Conservation (phyloP, 1,140 invertebrate species). For the Antheraea pernyi region DNA sequence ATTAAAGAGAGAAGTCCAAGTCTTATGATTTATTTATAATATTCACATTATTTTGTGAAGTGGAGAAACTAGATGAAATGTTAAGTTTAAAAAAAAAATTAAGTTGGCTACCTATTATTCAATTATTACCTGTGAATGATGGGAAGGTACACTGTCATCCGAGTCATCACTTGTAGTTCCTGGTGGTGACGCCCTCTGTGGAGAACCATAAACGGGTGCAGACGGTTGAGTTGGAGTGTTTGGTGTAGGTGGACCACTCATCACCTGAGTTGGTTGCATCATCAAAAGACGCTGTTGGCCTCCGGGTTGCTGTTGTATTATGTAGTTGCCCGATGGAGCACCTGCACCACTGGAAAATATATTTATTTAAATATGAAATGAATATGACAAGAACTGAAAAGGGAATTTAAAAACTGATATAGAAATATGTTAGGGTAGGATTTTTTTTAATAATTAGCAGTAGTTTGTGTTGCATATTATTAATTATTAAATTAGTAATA, state of each 20-base stretch:
- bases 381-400: neutral
- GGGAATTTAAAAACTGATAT: neutral
- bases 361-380: neutral
- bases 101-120: neutral
- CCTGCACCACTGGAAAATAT: constrained; percentile 50
- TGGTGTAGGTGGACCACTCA: constrained; percentile 77
- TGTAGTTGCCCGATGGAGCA: constrained; percentile 73
- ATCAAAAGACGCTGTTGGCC: constrained; percentile 81
- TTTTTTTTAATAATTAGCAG: too few species aligned
- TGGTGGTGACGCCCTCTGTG: constrained; percentile 79
- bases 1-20: too few species aligned
- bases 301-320: constrained; percentile 82
- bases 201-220: constrained; percentile 78
- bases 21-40: too few species aligned
- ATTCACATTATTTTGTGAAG: too few species aligned
- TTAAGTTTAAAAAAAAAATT: too few species aligned
- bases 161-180: constrained; percentile 91
- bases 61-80: too few species aligned
- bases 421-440: too few species aligned
- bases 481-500: too few species aligned
- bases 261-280: constrained; percentile 82
- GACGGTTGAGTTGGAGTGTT: constrained; percentile 75
- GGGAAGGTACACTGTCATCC: constrained; percentile 90
- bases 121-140: constrained; percentile 63
- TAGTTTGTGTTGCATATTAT: too few species aligned